phyloP scores from a whole-genome alignment of 2,888 invertebrate genomes.

The Anoplius nigerrimus region DNA sequence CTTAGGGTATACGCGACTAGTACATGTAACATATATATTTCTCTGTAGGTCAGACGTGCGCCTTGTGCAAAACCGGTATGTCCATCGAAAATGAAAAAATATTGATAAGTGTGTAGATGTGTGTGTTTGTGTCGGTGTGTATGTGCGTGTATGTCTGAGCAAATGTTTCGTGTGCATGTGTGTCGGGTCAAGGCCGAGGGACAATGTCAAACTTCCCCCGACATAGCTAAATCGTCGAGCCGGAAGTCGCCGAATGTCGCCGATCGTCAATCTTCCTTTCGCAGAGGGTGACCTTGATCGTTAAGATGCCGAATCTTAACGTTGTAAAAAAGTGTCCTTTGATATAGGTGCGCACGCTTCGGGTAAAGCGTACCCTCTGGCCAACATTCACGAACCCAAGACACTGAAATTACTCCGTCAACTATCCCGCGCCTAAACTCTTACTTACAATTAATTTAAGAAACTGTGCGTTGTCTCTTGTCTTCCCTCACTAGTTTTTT shows the following conservation, averaged over 20 bases:
- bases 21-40: constrained; percentile 67
- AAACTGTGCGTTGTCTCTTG: constrained; percentile 15
- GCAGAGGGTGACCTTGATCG: no score
- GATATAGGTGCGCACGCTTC: no score
- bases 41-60: constrained; percentile 57
- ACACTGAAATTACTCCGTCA: constrained; percentile 20
- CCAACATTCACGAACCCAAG: constrained; percentile 5
- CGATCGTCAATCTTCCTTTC: no score
- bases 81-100: constrained; percentile 9
- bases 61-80: constrained; percentile 54
- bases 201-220: constrained; percentile 8
- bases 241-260: background rate
- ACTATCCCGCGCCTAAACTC: constrained; percentile 8
- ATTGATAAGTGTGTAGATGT: no score
- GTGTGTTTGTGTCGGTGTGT: no score
- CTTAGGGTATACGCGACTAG: constrained; percentile 61
- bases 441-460: constrained; percentile 26
- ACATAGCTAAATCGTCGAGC: constrained; percentile 18
- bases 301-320: no score
- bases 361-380: no score
- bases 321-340: no score
- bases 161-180: no score
- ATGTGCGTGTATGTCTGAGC: constrained; percentile 15
- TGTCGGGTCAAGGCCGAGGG: constrained; percentile 10
- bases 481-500: constrained; percentile 5